These are phyloP conservation scores for Lasioglossum lativentre DNA, from an alignment of 2,888 invertebrate genomes.

Conservation along the genomic window DNA sequence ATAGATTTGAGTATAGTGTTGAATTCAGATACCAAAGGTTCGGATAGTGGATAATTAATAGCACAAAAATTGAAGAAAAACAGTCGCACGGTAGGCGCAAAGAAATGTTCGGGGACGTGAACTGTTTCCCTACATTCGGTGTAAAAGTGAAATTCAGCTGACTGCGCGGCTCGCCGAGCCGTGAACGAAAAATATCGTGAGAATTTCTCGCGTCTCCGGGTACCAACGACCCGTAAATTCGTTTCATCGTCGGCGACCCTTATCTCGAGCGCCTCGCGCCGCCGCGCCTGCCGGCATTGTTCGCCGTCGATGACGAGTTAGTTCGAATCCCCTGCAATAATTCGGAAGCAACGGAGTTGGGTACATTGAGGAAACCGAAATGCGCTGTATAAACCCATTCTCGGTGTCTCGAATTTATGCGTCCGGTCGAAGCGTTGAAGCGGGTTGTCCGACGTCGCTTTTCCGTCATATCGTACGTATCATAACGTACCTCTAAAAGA, in stretches of 20 bases:
- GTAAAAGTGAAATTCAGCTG: background rate
- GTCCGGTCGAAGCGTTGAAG: too few relatives aligned
- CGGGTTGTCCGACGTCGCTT: too few relatives aligned
- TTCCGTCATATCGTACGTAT: too few relatives aligned
- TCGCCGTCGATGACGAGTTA: background rate
- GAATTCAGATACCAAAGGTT: too few relatives aligned
- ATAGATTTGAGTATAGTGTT: too few relatives aligned
- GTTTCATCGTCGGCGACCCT: constrained; percentile 49
- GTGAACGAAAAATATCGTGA: constrained; percentile 33
- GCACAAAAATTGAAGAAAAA: too few relatives aligned
- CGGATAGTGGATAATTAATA: too few relatives aligned
- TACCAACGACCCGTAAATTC: constrained; percentile 57
- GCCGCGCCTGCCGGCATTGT: constrained; percentile 42
- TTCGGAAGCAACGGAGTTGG: background rate
- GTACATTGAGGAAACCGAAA: background rate
- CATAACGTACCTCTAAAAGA: too few relatives aligned
- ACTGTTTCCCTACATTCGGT: background rate
- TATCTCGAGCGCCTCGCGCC: constrained; percentile 43
- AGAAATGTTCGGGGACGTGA: background rate
- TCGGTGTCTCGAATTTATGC: background rate
- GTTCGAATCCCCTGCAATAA: constrained; percentile 6
- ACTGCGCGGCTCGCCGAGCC: background rate
- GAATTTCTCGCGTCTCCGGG: constrained; percentile 48
- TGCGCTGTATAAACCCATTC: background rate
- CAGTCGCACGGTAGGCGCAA: too few relatives aligned